These are phyloP conservation scores for Aphodius granarius DNA, from an alignment of 2,888 invertebrate genomes.

Conservation along the genomic window DNA sequence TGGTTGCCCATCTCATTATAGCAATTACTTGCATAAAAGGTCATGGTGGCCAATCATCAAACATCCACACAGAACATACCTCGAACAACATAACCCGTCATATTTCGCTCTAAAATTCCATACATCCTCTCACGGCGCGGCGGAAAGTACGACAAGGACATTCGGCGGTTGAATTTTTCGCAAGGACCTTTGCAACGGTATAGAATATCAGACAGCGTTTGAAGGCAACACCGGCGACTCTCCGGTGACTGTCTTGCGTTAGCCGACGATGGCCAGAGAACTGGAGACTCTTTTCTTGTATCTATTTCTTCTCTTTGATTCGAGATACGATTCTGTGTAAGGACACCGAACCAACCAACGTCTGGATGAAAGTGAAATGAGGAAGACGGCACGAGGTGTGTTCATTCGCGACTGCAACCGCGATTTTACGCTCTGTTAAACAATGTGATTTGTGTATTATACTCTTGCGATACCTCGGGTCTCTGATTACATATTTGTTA, in stretches of 20 bases:
- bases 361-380: not conserved
- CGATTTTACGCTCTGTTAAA: not conserved
- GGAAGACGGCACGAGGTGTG: not conserved
- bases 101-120: not conserved
- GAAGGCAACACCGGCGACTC: not conserved
- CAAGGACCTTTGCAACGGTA: not conserved
- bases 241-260: not conserved
- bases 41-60: not conserved
- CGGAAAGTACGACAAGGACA: not conserved
- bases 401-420: not conserved
- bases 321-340: not conserved
- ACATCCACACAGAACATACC: not conserved
- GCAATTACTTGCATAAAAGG: not conserved
- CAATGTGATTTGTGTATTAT: not conserved
- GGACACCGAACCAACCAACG: not conserved
- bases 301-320: not conserved
- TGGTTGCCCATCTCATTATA: not conserved
- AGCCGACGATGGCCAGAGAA: not conserved
- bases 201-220: not conserved
- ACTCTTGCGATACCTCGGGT: not conserved
- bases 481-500: not conserved
- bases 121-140: not conserved
- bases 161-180: not conserved
- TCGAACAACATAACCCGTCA: not conserved
- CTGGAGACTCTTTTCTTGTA: not conserved